Conservation (phyloP, 2,797 vertebrate genomes). For the Apogon talboti region DNA sequence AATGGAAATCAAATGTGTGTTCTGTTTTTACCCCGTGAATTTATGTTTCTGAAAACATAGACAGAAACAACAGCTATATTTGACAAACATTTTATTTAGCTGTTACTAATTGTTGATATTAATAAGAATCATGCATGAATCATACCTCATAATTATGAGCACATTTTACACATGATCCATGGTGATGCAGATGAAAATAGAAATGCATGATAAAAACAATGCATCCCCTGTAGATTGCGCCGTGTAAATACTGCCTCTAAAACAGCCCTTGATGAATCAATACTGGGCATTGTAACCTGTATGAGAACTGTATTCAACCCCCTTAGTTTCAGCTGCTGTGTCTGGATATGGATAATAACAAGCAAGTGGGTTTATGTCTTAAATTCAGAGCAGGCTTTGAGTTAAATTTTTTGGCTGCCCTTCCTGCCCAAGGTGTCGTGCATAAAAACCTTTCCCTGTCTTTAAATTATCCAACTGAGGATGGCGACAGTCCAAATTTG, state of each 20-base stretch:
- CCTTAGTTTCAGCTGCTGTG: slow-evolving; percentile 20
- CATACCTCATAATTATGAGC: too few species aligned
- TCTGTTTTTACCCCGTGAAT: too few species aligned
- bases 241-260: neutral
- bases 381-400: slow-evolving; percentile 52
- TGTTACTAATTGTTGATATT: too few species aligned
- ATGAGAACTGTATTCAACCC: slow-evolving; percentile 13
- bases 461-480: slow-evolving; percentile 70
- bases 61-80: too few species aligned
- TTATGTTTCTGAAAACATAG: too few species aligned
- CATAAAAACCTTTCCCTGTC: slow-evolving; percentile 65
- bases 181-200: too few species aligned
- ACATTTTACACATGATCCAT: too few species aligned
- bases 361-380: slow-evolving; percentile 17
- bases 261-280: slow-evolving; percentile 17
- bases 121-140: too few species aligned
- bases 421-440: slow-evolving; percentile 44
- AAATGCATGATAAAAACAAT: too few species aligned
- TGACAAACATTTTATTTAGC: too few species aligned
- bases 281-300: slow-evolving; percentile 4
- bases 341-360: slow-evolving; percentile 25
- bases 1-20: too few species aligned
- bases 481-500: slow-evolving; percentile 63
- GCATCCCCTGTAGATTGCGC: too few species aligned
- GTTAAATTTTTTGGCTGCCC: slow-evolving; percentile 58